These are phyloP conservation scores for Epiblema foenella DNA, from an alignment of 2,888 invertebrate species.

Conservation along the genomic window DNA sequence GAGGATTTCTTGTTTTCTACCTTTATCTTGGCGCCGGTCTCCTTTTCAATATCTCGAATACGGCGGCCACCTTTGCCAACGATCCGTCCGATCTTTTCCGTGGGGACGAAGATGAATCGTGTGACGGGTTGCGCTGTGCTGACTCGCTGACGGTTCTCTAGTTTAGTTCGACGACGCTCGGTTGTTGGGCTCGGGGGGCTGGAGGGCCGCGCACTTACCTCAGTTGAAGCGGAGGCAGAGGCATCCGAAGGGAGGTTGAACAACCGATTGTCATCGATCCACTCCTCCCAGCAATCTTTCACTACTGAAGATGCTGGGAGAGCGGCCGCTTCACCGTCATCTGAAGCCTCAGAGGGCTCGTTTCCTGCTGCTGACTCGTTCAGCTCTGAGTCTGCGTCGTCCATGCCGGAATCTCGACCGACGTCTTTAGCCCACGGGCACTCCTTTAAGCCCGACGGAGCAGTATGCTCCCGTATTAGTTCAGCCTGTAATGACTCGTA, in stretches of 20 bases:
- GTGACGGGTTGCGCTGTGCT: neutral
- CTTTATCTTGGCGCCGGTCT: neutral
- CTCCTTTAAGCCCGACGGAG: neutral
- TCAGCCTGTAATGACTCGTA: neutral
- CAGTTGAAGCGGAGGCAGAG: neutral
- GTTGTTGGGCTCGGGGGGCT: neutral
- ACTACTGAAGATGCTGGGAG: neutral
- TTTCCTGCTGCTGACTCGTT: neutral
- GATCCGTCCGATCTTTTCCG: conserved; percentile 26
- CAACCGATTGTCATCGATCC: neutral
- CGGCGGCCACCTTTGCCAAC: conserved; percentile 18
- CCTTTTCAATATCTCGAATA: conserved; percentile 16
- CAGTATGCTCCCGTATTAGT: neutral
- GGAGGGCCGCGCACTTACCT: neutral
- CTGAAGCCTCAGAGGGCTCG: neutral
- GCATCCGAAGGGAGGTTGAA: neutral
- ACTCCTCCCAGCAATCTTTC: conserved; percentile 5
- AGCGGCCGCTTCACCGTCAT: conserved; percentile 2
- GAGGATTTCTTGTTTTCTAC: conserved; percentile 8
- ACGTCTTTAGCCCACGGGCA: neutral
- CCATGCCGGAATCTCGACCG: neutral
- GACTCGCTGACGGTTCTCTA: conserved; percentile 1
- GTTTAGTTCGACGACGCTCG: neutral
- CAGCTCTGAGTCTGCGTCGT: neutral
- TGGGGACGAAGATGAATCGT: conserved; percentile 3